phyloP scores from a whole-genome alignment of 2,888 invertebrate species.

The Gymnoscelis rufifasciata region DNA sequence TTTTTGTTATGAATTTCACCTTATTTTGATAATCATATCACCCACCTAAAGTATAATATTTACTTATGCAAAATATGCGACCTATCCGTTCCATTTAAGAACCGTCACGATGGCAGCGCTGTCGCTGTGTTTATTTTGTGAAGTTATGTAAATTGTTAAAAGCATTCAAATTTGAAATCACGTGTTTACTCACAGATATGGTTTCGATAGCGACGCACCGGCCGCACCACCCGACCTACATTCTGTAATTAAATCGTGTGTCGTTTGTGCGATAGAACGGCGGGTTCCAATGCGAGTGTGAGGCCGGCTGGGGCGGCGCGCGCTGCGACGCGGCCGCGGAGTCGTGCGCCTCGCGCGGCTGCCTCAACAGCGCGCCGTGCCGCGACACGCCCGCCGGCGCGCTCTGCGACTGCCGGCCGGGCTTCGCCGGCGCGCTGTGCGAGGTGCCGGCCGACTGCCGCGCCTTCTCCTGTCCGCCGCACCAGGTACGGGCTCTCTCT shows the following conservation, averaged over 20 bases:
- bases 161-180: too few relatives aligned
- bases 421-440: slow-evolving; percentile 83
- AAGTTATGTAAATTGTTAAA: too few relatives aligned
- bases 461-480: slow-evolving; percentile 47
- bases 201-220: too few relatives aligned
- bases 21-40: too few relatives aligned
- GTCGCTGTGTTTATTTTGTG: too few relatives aligned
- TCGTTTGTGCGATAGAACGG: slow-evolving; percentile 36
- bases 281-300: slow-evolving; percentile 84
- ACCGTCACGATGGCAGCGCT: too few relatives aligned
- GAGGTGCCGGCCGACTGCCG: slow-evolving; percentile 83
- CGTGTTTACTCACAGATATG: too few relatives aligned
- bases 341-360: slow-evolving; percentile 78
- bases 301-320: slow-evolving; percentile 82
- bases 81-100: too few relatives aligned
- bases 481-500: slow-evolving; percentile 37
- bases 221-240: too few relatives aligned
- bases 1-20: too few relatives aligned
- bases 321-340: slow-evolving; percentile 38
- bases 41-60: too few relatives aligned
- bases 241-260: neutral
- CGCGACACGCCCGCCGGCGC: slow-evolving; percentile 42
- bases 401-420: slow-evolving; percentile 81
- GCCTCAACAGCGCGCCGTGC: slow-evolving; percentile 82
- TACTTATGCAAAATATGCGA: too few relatives aligned